phyloP scores from a whole-genome alignment of 23 tunicate genomes.

The Halocynthia aurantium region DNA sequence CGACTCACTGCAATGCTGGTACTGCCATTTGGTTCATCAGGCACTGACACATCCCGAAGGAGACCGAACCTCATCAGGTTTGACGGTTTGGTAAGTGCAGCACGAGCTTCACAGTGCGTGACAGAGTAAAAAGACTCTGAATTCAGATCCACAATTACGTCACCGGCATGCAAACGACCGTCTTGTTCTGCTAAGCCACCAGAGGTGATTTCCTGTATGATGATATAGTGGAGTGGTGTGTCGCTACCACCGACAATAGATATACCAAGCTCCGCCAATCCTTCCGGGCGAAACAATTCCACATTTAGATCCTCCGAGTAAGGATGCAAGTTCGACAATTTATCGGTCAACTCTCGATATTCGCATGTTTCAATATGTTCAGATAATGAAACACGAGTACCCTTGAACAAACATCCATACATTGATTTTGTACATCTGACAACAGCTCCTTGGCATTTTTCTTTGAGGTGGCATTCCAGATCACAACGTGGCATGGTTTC shows the following conservation, averaged over 20 bases:
- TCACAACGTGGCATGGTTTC: conserved; percentile 41
- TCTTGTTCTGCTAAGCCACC: conserved; percentile 44
- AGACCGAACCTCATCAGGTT: conserved; percentile 49
- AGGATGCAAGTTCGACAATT: conserved; percentile 42
- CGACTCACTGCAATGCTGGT: background rate
- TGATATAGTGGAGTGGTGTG: conserved; percentile 67
- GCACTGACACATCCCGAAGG: conserved; percentile 27
- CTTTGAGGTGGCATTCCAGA: conserved; percentile 49
- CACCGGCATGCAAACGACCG: conserved; percentile 64
- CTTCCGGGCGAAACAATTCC: conserved; percentile 72
- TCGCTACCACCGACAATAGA: conserved; percentile 83
- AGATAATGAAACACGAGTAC: conserved; percentile 32
- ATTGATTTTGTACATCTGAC: conserved; percentile 59
- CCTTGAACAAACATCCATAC: conserved; percentile 59
- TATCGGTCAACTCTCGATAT: conserved; percentile 47
- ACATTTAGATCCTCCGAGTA: conserved; percentile 43
- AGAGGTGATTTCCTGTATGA: conserved; percentile 47
- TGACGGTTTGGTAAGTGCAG: conserved; percentile 37
- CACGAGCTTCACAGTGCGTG: conserved; percentile 75
- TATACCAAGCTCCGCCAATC: conserved; percentile 59
- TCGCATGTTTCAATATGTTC: conserved; percentile 41
- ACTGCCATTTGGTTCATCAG: background rate
- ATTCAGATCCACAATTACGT: conserved; percentile 69
- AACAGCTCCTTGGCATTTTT: conserved; percentile 72
- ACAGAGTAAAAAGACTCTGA: conserved; percentile 64